These are phyloP conservation scores for Muscicapa striata DNA, from an alignment of 2,797 vertebrate genomes.

Conservation along the genomic window DNA sequence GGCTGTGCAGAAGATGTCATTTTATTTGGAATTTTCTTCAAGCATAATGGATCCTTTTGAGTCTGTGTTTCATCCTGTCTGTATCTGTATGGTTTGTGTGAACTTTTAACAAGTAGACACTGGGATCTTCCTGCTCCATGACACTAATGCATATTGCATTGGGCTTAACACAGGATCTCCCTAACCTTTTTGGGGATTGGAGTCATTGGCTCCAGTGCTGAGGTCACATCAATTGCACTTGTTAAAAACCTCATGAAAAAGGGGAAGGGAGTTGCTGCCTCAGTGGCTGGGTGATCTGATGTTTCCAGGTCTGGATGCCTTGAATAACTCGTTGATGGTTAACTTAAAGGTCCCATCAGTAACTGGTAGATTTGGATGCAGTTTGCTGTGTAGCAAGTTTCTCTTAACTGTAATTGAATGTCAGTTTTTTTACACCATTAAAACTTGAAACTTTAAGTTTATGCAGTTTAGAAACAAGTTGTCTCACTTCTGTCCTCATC, in stretches of 20 bases:
- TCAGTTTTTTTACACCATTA: conserved; percentile 73
- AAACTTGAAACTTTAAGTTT: conserved; percentile 70
- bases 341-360: conserved; percentile 51
- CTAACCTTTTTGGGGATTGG: conserved; percentile 52
- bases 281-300: conserved; percentile 40
- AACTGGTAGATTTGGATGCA: conserved; percentile 52
- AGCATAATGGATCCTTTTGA: conserved; percentile 72
- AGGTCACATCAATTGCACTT: conserved; percentile 41
- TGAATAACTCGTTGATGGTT: conserved; percentile 28
- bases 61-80: conserved; percentile 70
- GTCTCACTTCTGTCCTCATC: conserved; percentile 61
- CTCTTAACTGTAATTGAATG: conserved; percentile 64
- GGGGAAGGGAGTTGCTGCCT: conserved; percentile 27
- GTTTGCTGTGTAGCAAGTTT: conserved; percentile 70
- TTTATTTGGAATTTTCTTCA: conserved; percentile 73
- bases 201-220: conserved; percentile 46
- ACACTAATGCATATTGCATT: conserved; percentile 69
- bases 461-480: conserved; percentile 69
- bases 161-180: conserved; percentile 63
- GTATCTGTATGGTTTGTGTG: conserved; percentile 69
- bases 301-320: conserved; percentile 60
- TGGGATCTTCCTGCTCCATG: conserved; percentile 67
- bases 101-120: conserved; percentile 69
- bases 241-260: conserved; percentile 52
- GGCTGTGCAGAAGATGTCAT: conserved; percentile 71